Evolutionary conservation across 1,140 invertebrate species (phyloP).

Genomic region (Pachypsylla venusta): DNA sequence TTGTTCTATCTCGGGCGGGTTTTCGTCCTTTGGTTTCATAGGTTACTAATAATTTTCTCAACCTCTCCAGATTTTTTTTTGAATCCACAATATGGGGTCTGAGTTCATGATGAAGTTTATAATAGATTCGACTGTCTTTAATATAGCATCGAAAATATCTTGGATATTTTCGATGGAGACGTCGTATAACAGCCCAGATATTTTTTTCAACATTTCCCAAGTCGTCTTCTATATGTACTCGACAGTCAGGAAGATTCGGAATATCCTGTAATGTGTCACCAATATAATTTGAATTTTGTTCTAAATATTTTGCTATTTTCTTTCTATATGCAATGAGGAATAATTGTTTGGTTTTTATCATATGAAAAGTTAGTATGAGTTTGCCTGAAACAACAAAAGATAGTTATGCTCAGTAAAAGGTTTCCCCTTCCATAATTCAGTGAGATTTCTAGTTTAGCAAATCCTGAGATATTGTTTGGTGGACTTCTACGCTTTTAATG

Average conservation of each 20-base stretch:
- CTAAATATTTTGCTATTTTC: not conserved
- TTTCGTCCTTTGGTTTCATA: no score
- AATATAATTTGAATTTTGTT: not conserved
- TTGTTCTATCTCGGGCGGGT: no score
- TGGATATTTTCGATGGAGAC: not conserved
- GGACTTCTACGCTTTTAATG: no score
- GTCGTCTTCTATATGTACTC: not conserved
- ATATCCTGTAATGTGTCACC: not conserved
- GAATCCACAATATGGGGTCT: not conserved
- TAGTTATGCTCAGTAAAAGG: no score
- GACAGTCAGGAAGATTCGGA: not conserved
- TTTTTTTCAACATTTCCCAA: not conserved
- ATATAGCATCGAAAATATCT: not conserved
- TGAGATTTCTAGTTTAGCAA: no score
- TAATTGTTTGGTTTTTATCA: not conserved
- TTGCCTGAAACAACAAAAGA: not conserved
- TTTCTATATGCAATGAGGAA: not conserved
- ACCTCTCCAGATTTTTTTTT: not conserved
- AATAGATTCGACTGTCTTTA: not conserved
- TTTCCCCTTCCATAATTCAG: no score
- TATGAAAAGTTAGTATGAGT: not conserved
- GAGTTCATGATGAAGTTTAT: not conserved
- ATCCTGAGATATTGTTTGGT: no score
- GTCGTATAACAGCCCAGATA: not conserved
- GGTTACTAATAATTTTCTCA: no score